A percentile compares a stretch with the other conserved stretches of the same genome.
Evolutionary conservation across 1,140 invertebrate genomes (phyloP).

Genomic region (Nebria ingens): DNA sequence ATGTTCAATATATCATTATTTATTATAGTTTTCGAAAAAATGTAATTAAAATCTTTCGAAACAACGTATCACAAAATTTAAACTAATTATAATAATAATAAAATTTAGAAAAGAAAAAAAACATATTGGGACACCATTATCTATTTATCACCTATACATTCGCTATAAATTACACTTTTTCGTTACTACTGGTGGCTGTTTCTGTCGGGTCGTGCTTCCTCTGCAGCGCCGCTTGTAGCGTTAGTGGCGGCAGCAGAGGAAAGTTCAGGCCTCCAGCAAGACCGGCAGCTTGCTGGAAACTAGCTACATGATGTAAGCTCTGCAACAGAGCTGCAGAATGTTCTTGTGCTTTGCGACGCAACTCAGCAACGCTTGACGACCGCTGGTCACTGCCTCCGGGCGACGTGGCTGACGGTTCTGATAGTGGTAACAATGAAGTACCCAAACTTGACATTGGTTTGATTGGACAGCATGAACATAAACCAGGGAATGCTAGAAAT

Average conservation of each 20-base stretch:
- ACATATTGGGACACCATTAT: no score
- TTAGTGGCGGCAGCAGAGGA: conserved; percentile 40
- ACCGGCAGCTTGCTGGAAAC: conserved; percentile 42
- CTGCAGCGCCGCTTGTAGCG: conserved; percentile 32
- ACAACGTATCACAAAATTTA: no score
- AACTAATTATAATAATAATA: no score
- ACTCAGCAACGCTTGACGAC: conserved; percentile 74
- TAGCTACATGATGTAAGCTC: conserved; percentile 49
- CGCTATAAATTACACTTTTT: conserved; percentile 15
- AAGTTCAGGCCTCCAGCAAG: conserved; percentile 41
- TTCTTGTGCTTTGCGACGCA: conserved; percentile 80
- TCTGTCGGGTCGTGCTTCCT: conserved; percentile 25
- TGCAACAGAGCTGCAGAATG: conserved; percentile 77
- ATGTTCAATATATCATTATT: no score
- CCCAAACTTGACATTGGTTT: conserved; percentile 39
- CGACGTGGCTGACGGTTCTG: conserved; percentile 20
- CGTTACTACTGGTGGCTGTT: conserved; percentile 14
- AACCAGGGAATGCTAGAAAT: conserved; percentile 50
- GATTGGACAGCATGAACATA: conserved; percentile 68
- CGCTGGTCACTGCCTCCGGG: conserved; percentile 42
- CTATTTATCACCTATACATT: no score
- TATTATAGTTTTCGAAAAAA: no score
- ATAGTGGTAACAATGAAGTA: conserved; percentile 21
- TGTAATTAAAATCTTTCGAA: no score
- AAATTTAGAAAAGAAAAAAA: no score